A percentile compares a stretch with the other conserved stretches of the same genome.
phyloP scores from a whole-genome alignment of 2,113 vertebrate species.

The Chaetodon auriga region DNA sequence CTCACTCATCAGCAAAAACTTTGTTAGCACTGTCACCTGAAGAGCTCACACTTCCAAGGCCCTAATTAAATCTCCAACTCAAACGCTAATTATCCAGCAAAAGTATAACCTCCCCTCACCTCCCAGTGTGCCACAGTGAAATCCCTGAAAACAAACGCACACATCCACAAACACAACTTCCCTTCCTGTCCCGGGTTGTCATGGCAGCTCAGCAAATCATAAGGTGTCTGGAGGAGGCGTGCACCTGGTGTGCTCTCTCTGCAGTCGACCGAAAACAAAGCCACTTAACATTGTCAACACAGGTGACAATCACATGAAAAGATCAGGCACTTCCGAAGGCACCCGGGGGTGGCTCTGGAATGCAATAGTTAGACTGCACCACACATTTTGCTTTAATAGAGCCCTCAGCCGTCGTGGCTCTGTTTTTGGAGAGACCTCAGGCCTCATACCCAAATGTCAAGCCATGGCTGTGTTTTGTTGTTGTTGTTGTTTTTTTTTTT shows the following conservation, averaged over 20 bases:
- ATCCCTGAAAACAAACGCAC: constrained; percentile 20
- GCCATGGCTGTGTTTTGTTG: not conserved
- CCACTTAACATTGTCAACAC: constrained; percentile 45
- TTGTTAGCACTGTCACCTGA: constrained; percentile 39
- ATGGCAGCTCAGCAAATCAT: constrained; percentile 17
- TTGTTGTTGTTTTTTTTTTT: too few species aligned
- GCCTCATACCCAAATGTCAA: not conserved
- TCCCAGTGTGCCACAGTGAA: constrained; percentile 27
- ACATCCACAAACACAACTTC: constrained; percentile 3
- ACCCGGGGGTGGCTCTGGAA: constrained; percentile 1
- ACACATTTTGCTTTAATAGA: constrained; percentile 10
- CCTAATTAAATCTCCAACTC: constrained; percentile 66
- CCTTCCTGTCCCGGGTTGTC: constrained; percentile 4
- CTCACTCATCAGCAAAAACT: constrained; percentile 43
- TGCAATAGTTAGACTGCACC: not conserved
- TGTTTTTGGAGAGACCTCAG: not conserved
- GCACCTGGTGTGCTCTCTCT: constrained; percentile 4
- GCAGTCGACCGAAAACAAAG: constrained; percentile 55
- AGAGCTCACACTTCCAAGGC: constrained; percentile 41
- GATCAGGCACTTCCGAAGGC: constrained; percentile 23
- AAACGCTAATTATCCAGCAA: constrained; percentile 62
- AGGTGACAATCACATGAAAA: constrained; percentile 38
- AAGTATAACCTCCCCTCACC: constrained; percentile 43
- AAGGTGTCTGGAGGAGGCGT: constrained; percentile 28
- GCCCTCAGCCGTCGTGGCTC: not conserved